Percentiles rank a stretch among this genome's conserved stretches.
Evolutionary conservation across 2,888 invertebrate genomes (phyloP).

Genomic region (Arge pagana): DNA sequence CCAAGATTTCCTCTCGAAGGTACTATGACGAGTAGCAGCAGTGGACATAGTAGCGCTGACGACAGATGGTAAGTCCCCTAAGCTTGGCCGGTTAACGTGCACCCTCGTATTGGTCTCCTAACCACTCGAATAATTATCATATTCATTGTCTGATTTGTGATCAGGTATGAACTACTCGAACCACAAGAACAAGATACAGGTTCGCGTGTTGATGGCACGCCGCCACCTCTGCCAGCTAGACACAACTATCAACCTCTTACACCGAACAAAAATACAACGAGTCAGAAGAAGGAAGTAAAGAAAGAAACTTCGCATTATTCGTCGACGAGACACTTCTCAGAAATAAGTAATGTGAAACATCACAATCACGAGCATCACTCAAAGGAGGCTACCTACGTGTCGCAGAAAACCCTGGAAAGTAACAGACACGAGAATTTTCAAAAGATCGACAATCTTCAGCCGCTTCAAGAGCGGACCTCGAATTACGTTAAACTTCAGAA

Average conservation of each 20-base stretch:
- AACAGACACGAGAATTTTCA: constrained; percentile 50
- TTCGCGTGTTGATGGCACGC: constrained; percentile 55
- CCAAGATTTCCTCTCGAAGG: constrained; percentile 59
- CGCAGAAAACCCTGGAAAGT: constrained; percentile 48
- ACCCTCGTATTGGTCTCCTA: constrained; percentile 20
- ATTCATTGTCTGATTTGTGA: not conserved
- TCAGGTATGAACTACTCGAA: constrained; percentile 62
- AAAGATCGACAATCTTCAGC: constrained; percentile 55
- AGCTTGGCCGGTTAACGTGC: constrained; percentile 27
- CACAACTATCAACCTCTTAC: constrained; percentile 46
- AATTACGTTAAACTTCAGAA: constrained; percentile 52
- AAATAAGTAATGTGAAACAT: constrained; percentile 39
- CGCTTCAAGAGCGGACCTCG: constrained; percentile 39
- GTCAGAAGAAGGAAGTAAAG: constrained; percentile 49
- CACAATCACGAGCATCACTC: constrained; percentile 46
- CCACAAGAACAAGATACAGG: constrained; percentile 54
- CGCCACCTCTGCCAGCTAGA: constrained; percentile 63
- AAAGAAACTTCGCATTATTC: constrained; percentile 45
- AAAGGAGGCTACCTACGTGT: constrained; percentile 52
- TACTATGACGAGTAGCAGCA: constrained; percentile 67
- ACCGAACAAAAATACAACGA: constrained; percentile 38
- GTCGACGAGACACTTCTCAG: constrained; percentile 35
- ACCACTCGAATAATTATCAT: not conserved
- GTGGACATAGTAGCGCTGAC: constrained; percentile 67
- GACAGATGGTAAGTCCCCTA: constrained; percentile 66